Evolutionary conservation across 1,140 invertebrate genomes (phyloP).

Genomic region (Choristoneura fumiferana): DNA sequence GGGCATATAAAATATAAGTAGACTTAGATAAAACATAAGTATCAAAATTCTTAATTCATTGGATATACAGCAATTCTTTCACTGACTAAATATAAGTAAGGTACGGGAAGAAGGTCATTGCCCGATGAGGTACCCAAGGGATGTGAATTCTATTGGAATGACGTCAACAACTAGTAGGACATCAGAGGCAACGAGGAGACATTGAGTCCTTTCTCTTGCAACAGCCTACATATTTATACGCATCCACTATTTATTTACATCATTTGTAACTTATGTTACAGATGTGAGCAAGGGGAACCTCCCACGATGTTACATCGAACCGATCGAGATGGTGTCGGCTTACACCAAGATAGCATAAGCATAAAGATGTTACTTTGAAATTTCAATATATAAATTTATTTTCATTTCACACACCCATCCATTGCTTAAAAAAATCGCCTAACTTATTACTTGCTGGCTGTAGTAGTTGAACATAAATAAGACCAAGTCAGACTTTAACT

Average conservation of each 20-base stretch:
- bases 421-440: too few relatives aligned
- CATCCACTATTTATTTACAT: conserved; percentile 11
- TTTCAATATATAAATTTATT: background rate
- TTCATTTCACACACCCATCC: too few relatives aligned
- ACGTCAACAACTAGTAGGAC: conserved; percentile 76
- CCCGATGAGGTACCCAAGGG: conserved; percentile 64
- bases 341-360: conserved; percentile 27
- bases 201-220: conserved; percentile 36
- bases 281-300: conserved; percentile 16
- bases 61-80: background rate
- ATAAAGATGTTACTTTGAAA: conserved; percentile 14
- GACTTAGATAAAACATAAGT: too few relatives aligned
- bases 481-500: too few relatives aligned
- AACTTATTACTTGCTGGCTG: too few relatives aligned
- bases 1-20: too few relatives aligned
- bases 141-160: conserved; percentile 72
- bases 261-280: conserved; percentile 10
- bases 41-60: too few relatives aligned
- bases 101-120: conserved; percentile 28
- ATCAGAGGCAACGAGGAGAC: conserved; percentile 47
- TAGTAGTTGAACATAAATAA: too few relatives aligned
- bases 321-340: conserved; percentile 34
- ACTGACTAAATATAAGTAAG: background rate
- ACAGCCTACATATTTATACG: conserved; percentile 21
- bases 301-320: conserved; percentile 36